Base-by-base conservation (phyloP, 2,797 vertebrate genomes). In the Crax fasciolata region DNA sequence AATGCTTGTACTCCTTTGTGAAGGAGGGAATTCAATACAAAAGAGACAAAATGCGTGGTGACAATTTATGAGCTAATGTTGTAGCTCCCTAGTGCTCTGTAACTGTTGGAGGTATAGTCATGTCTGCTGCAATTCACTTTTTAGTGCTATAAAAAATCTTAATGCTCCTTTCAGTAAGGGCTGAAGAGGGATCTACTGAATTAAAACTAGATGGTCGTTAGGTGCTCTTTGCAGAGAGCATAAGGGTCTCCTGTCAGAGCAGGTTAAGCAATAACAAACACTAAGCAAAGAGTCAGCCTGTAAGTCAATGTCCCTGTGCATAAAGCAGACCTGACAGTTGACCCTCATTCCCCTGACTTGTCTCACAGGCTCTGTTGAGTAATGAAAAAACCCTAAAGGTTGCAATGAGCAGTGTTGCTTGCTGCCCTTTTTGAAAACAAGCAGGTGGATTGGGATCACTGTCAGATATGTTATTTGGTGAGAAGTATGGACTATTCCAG, bases 221-320 rank as follows among this genome's bases (percentile, higher is more conserved):
- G 81, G 46, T 76, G 49, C 41, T 57, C 27, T 41, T 62, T 71
- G 52, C 44, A 57, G 77, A 71, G 70, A 74, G 57, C 54, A 93
- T 81, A 39, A 80, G 73, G 61, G 25, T 54, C n/a, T 92, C 39
- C 58, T 87, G 89, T 89, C 77, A 83, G 59, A 79, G 41, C 28
- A 94, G 58, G 73, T 88, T 91, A 74, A 83, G 54, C 24, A 57
- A 39, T 71, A 82, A 67, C 19, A 52, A 92, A 67, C n/a, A 32
- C 8, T n/a, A 32, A 85, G 27, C 24, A 62, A 91, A 59, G 58
- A 78, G 41, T 85, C 70, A 38, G 10, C 58, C 32, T 30, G 49
- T 39, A 72, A 54, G 20, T 25, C 57, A 32, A 43, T 10, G 2
- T 5, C 7, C 2, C n/a, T 38, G 24, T 1, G 1, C 0, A 0